Evolutionary conservation across 2,797 vertebrate genomes (phyloP).

Genomic region (Gallinago solitaria): DNA sequence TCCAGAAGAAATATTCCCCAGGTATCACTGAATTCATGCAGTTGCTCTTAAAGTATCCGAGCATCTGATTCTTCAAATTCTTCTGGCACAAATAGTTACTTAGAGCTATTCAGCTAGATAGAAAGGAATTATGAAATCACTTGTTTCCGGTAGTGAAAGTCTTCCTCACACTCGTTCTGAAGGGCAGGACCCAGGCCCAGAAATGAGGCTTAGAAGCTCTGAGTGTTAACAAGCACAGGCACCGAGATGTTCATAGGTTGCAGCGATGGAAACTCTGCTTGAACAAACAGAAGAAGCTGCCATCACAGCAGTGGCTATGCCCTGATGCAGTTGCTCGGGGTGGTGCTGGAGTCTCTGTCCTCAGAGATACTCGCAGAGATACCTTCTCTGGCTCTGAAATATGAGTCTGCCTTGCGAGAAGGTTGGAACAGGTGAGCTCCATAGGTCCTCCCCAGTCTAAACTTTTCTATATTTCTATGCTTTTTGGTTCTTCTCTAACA

Average conservation of each 20-base stretch:
- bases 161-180: background rate
- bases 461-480: background rate
- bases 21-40: background rate
- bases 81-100: background rate
- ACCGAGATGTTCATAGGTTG: background rate
- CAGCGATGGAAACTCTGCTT: background rate
- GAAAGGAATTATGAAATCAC: background rate
- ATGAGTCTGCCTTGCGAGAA: background rate
- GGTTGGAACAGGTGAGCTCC: background rate
- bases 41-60: background rate
- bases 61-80: background rate
- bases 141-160: background rate
- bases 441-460: background rate
- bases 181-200: background rate
- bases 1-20: background rate
- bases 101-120: background rate
- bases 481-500: background rate
- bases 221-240: background rate
- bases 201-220: background rate
- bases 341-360: background rate
- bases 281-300: background rate
- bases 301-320: background rate
- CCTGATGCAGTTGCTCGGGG: rapidly evolving
- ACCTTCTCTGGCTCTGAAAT: background rate
- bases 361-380: background rate